Base-by-base conservation (phyloP, 2,113 vertebrate species). In the Erythrolamprus reginae region DNA sequence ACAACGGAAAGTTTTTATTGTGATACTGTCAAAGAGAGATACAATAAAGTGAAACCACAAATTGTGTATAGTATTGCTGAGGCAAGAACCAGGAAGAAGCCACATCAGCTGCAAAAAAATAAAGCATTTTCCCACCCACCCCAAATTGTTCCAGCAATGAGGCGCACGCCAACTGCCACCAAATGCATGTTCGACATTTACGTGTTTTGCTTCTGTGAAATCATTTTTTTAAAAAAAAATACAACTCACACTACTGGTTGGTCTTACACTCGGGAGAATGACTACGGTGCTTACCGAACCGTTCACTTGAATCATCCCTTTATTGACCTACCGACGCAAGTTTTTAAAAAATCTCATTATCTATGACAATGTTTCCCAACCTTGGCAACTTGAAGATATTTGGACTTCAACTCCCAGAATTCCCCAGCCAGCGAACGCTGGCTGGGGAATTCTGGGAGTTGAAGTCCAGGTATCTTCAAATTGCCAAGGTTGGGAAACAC, bases 1-100 rank as follows among this genome's bases (percentile, higher is more conserved):
- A 96, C 94, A 94, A 96, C 21, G 97, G 97, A 97, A 98, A 98
- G 97, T 94, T 96, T 99, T 98, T 98, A 98, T 98, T 99, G 97
- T 98, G 97, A 98, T 98, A 98, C 98, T 97, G 97, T 96, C 90
- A 24, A 95, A 94, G 95, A 94, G 95, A 96, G 96, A 98, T 98
- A 98, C 98, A 98, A 98, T 98, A 98, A 97, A 98, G 98, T 98
- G 98, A 98, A 98, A 98, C 96, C 96, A 98, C 97, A 95, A 97
- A 96, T 97, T 97, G 98, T 97, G 97, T 97, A 97, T 96, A 96
- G 96, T 97, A 97, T 96, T 97, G 97, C 97, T 97, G 97, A 96
- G 97, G 98, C 98, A 97, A 95, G 98, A 98, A 95, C 94, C 95
- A 96, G 65, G 48, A 95, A 94, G 96, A 94, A 96, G 96, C 96